Conservation (phyloP, 35 echinoderm and acorn worm genomes). For the Hemicentrotus pulcherrimus region DNA sequence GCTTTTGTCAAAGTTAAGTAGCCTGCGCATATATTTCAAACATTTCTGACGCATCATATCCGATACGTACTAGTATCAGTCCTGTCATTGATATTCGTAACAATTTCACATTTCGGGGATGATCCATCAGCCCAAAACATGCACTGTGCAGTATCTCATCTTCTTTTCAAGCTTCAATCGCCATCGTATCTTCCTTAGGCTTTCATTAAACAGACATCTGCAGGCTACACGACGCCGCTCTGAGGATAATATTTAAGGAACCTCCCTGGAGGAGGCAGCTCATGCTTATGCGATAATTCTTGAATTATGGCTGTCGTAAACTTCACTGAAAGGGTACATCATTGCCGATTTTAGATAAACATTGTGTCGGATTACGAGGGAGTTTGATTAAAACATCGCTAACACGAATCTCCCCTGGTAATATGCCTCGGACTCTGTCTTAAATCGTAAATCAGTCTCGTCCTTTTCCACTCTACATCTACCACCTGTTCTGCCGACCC, state of each 20-base stretch:
- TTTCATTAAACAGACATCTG: not conserved
- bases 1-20: not conserved
- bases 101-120: not conserved
- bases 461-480: not conserved
- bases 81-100: not conserved
- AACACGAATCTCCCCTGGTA: conserved; percentile 1
- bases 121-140: not conserved
- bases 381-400: conserved; percentile 43
- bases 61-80: not conserved
- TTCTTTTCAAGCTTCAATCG: not conserved
- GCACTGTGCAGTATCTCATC: not conserved
- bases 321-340: not conserved
- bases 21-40: not conserved
- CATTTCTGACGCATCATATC: not conserved
- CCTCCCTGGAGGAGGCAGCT: not conserved
- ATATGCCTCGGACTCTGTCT: not conserved
- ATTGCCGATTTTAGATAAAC: conserved; percentile 37
- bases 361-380: conserved; percentile 21
- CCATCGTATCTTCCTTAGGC: not conserved
- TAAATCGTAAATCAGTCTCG: conserved; percentile 13
- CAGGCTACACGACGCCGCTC: not conserved
- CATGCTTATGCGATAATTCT: conserved; percentile 2
- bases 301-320: conserved; percentile 32
- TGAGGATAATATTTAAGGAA: not conserved
- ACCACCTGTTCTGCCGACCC: conserved; percentile 21